Evolutionary conservation across 2,797 vertebrate species (phyloP), one percentile per base, ranked within the genome.

Genomic region (Trachops cirrhosus): DNA sequence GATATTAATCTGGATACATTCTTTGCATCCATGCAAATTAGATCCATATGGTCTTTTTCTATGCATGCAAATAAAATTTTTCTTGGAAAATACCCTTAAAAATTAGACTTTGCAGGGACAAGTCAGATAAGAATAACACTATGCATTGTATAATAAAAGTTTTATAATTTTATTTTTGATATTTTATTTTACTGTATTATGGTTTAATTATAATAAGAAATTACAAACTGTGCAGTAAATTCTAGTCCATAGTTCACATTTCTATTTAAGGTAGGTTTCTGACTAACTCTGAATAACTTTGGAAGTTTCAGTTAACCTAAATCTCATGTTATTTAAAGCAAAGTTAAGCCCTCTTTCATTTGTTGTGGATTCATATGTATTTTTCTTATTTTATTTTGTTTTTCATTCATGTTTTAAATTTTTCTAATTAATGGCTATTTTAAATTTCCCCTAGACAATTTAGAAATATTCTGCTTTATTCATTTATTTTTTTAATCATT

Each of bases 311-410:
- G 44, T 19, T 86, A 52, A 92, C 8, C 4, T 52, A 80, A 92
- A 78, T 48, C 24, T 57, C 24, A 54, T 44, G 9, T 64, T 75
- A 64, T 29, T 89, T 67, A 68, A n/a, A 78, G 5, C 22, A 70
- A 84, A 89, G 79, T 48, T 37, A 86, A 96, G 70, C 64, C 15
- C 34, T 79, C 14, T 96, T 78, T 74, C 10, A 68, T 80, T 93
- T 52, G 2, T 50, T 62, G 26, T 9, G 24, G 14, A 62, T 77
- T 79, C 6, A 62, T 19, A 73, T 46, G 21, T 75, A 46, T 78
- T 64, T 79, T 41, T 59, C 7, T 50, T 82, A 64, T 70, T 57
- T 52, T 82, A 54, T 74, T 48, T 92, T 86, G 3, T 57, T 91
- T 7, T 34, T 62, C 24, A 94, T n/a, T 84, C 9, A 70, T 67